phyloP scores from a whole-genome alignment of 2,113 vertebrate species.

The Laticauda laticaudata region DNA sequence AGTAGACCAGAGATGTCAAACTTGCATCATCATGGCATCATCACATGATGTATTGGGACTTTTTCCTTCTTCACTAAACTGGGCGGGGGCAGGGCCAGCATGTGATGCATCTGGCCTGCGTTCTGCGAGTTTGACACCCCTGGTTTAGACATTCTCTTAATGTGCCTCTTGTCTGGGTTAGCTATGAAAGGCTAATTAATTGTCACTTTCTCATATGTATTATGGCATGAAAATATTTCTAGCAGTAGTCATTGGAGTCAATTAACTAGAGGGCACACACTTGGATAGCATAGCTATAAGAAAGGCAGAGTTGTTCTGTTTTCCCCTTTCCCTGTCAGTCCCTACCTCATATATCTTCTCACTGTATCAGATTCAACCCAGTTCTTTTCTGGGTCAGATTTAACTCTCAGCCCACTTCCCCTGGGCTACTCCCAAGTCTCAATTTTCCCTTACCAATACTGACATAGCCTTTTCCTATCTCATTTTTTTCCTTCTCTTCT shows the following conservation, averaged over 20 bases:
- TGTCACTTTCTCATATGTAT: background rate
- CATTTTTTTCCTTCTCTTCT: background rate
- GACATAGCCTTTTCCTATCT: background rate
- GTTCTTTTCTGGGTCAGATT: background rate
- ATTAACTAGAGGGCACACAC: background rate
- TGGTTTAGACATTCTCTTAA: background rate
- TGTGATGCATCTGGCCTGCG: no score
- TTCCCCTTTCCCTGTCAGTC: background rate
- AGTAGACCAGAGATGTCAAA: no score
- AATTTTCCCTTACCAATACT: background rate
- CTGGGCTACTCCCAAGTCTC: background rate
- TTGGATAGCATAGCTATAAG: background rate
- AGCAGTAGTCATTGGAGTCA: background rate
- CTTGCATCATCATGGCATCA: no score
- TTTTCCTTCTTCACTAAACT: no score
- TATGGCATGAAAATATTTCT: background rate
- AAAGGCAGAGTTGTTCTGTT: background rate
- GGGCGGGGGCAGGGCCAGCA: no score
- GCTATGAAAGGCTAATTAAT: background rate
- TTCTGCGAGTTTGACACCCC: no score
- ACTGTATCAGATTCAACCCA: background rate
- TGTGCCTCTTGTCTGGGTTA: background rate
- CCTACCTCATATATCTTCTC: background rate
- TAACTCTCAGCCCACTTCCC: background rate
- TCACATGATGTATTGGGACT: no score